phyloP scores from a whole-genome alignment of 2,888 invertebrate genomes.

The Octodonta nipae region DNA sequence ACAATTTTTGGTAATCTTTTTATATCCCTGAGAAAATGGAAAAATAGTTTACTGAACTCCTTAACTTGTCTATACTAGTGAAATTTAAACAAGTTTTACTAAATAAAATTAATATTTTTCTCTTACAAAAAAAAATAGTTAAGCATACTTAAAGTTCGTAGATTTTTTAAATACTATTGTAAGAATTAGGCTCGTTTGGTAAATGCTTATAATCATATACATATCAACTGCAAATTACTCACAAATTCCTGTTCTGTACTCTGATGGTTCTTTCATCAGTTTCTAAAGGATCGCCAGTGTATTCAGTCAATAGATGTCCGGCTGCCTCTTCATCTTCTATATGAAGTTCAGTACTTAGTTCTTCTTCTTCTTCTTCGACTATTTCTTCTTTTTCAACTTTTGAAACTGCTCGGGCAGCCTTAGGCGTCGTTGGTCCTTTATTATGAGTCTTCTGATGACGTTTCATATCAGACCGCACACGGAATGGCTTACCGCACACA shows the following conservation, averaged over 20 bases:
- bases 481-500: slow-evolving; percentile 68
- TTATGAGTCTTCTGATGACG: slow-evolving; percentile 64
- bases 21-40: too few species aligned
- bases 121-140: too few species aligned
- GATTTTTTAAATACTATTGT: too few species aligned
- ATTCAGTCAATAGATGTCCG: slow-evolving; percentile 28
- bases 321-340: slow-evolving; percentile 28
- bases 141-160: too few species aligned
- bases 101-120: too few species aligned
- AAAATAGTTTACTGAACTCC: too few species aligned
- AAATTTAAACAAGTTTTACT: too few species aligned
- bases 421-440: slow-evolving; percentile 16
- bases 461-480: slow-evolving; percentile 71
- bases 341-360: slow-evolving; percentile 27
- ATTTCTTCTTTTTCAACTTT: slow-evolving; percentile 20
- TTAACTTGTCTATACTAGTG: too few species aligned
- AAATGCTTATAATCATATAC: too few species aligned
- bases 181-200: too few species aligned
- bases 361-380: slow-evolving; percentile 21
- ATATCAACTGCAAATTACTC: too few species aligned
- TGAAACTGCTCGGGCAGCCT: slow-evolving; percentile 9
- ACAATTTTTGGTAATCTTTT: too few species aligned
- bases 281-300: slow-evolving; percentile 24
- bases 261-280: slow-evolving; percentile 18
- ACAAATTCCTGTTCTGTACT: slow-evolving; percentile 21